Evolutionary conservation across 64 coral and sea anemone species (phyloP), one percentile per base, ranked within the genome.

Genomic region (Stichodactyla mertensii): DNA sequence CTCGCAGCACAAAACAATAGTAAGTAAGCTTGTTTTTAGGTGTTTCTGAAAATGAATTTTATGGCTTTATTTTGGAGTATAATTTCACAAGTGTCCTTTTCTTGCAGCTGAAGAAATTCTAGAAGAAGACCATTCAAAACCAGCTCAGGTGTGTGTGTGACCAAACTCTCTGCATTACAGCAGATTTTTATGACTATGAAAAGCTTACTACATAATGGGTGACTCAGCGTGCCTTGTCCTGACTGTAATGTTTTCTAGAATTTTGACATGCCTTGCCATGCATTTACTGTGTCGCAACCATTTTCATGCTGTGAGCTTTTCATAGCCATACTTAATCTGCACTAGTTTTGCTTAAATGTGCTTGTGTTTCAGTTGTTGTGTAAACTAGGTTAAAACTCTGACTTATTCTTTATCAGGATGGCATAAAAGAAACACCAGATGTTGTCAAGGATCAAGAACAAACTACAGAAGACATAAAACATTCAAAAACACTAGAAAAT

Each of bases 91-190:
- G 10, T 74, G 10, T 6, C 11, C 6, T 74, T 74, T 13, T 74
- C 24, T 74, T 74, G 10, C 24, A 74, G 69, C 69, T 74, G 69
- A 74, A 74, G 69, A 74, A 74, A 74, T 74, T 74, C 69, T n/a
- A 66, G 62, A 18, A 7, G 7, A 74, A 74, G 10, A 10, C 10
- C 22, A 74, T 9, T n/a, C 23, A 27, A 74, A 31, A 4, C 10
- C 10, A 74, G 69, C 7, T 14, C 62, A 66, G 69, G 24, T 74
- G 24, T 74, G 22, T 27, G n/a, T 74, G 36, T 27, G 24, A 22
- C 20, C 20, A 70, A 70, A 4, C 6, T 22, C 36, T 45, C 36
- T 45, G 36, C 3, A 45, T 45, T 45, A 45, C 3, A 45, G 3
- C 36, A 45, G 36, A 45, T 45, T 45, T 45, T 45, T 45, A 45